A percentile compares a stretch with the other conserved stretches of the same genome.
phyloP scores from a whole-genome alignment of 2,888 invertebrate genomes.

The Lacanobia wlatinum region DNA sequence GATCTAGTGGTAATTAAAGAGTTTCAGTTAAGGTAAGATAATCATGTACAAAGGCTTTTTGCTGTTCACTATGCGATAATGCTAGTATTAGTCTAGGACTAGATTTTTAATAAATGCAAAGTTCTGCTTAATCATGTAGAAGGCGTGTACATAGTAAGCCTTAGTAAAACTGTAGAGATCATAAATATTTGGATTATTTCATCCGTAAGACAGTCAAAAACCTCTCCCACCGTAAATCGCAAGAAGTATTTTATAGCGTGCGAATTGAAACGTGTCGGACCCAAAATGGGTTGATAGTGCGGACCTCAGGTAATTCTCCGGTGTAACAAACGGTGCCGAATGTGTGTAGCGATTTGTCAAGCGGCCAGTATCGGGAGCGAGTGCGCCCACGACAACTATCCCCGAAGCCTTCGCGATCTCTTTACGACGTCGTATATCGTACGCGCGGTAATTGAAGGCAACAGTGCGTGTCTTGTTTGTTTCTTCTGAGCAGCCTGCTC shows the following conservation, averaged over 20 bases:
- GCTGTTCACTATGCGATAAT: neutral
- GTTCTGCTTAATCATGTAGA: conserved; percentile 16
- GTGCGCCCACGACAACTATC: conserved; percentile 56
- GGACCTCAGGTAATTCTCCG: conserved; percentile 58
- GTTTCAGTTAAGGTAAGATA: conserved; percentile 30
- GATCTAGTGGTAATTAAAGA: conserved; percentile 33
- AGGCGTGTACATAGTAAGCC: conserved; percentile 4
- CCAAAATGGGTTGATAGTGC: conserved; percentile 58
- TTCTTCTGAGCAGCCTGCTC: conserved; percentile 73
- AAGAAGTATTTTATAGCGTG: conserved; percentile 57
- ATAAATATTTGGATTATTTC: conserved; percentile 15
- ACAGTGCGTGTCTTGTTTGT: conserved; percentile 77
- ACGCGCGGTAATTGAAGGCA: conserved; percentile 75
- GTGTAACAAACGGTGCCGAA: conserved; percentile 61
- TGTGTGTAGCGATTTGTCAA: conserved; percentile 67
- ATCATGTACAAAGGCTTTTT: conserved; percentile 30
- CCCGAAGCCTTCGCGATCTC: conserved; percentile 58
- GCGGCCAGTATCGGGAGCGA: conserved; percentile 49
- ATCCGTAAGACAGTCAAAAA: conserved; percentile 20
- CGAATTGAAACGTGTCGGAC: conserved; percentile 58
- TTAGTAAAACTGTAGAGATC: conserved; percentile 17
- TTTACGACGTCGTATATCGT: conserved; percentile 76
- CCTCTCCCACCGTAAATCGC: conserved; percentile 34
- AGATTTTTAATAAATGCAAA: conserved; percentile 17
- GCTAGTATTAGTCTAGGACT: conserved; percentile 17